Conservation (phyloP, 2,797 vertebrate species). For the Sparidentex hasta region DNA sequence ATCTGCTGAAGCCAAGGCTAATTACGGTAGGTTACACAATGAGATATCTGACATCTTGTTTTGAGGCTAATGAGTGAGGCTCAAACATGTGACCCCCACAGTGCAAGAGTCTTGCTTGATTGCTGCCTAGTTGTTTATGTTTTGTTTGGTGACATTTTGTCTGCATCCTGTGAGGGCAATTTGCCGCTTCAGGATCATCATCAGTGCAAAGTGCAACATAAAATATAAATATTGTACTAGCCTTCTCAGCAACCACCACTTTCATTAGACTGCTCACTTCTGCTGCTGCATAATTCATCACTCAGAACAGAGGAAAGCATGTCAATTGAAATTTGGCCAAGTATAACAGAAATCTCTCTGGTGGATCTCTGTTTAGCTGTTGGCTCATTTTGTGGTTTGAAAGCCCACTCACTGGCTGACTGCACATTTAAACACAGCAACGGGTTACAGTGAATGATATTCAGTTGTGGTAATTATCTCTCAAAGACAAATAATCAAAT, state of each 20-base stretch:
- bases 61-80: slow-evolving; percentile 43
- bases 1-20: slow-evolving; percentile 40
- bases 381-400: slow-evolving; percentile 52
- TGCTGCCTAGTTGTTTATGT: slow-evolving; percentile 53
- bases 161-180: slow-evolving; percentile 59
- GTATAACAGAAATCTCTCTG: slow-evolving; percentile 59
- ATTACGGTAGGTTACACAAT: slow-evolving; percentile 41
- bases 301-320: slow-evolving; percentile 54
- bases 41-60: slow-evolving; percentile 47
- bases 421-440: slow-evolving; percentile 29
- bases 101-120: slow-evolving; percentile 30
- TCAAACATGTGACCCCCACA: slow-evolving; percentile 29
- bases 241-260: slow-evolving; percentile 46
- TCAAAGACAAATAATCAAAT: slow-evolving; percentile 26
- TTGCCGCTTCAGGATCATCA: slow-evolving; percentile 41
- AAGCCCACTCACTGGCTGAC: slow-evolving; percentile 33
- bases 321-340: slow-evolving; percentile 66
- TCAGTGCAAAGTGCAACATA: slow-evolving; percentile 65
- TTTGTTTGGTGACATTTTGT: slow-evolving; percentile 52
- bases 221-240: slow-evolving; percentile 69
- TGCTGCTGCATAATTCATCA: slow-evolving; percentile 75
- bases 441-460: slow-evolving; percentile 16
- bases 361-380: slow-evolving; percentile 51
- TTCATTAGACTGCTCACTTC: slow-evolving; percentile 61
- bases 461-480: slow-evolving; percentile 26